Evolutionary conservation across 2,888 invertebrate species (phyloP).

Genomic region (Synanthedon myopaeformis): DNA sequence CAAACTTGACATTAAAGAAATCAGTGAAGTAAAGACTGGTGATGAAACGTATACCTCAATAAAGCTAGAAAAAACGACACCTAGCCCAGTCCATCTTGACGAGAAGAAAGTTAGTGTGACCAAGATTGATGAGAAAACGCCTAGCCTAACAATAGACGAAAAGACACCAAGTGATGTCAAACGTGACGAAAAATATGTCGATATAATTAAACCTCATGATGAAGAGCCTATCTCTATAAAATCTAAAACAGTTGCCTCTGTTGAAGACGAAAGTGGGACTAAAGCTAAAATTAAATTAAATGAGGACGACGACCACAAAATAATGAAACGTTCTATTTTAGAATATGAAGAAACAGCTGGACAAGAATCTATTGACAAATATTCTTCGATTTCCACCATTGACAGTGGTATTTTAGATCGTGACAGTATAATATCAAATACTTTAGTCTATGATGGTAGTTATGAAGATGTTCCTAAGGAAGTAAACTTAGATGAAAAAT

Average conservation of each 20-base stretch:
- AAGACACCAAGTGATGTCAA: neutral
- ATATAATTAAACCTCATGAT: too few species aligned
- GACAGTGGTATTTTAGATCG: slow-evolving; percentile 28
- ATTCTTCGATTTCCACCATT: slow-evolving; percentile 22
- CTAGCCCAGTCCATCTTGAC: too few species aligned
- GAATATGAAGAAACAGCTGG: slow-evolving; percentile 9
- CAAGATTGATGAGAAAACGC: slow-evolving; percentile 3
- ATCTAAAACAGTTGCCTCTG: neutral
- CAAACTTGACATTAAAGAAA: too few species aligned
- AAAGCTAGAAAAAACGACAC: too few species aligned
- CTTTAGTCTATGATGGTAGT: slow-evolving; percentile 36
- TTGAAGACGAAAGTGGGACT: neutral
- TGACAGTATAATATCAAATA: slow-evolving; percentile 21
- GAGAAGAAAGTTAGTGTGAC: too few species aligned
- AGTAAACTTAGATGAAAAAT: slow-evolving; percentile 56
- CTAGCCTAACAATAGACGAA: neutral
- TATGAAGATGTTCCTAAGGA: slow-evolving; percentile 58
- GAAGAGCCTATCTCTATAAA: too few species aligned
- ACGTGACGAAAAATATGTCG: neutral
- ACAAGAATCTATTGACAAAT: slow-evolving; percentile 14
- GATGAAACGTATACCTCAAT: too few species aligned
- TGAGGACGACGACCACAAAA: slow-evolving; percentile 11
- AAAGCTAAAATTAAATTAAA: neutral
- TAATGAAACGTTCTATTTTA: slow-evolving; percentile 5
- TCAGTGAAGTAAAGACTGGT: too few species aligned